A percentile compares a stretch with the other conserved stretches of the same genome.
Evolutionary conservation across 1,140 invertebrate species (phyloP).

Genomic region (Pomacea maculata): DNA sequence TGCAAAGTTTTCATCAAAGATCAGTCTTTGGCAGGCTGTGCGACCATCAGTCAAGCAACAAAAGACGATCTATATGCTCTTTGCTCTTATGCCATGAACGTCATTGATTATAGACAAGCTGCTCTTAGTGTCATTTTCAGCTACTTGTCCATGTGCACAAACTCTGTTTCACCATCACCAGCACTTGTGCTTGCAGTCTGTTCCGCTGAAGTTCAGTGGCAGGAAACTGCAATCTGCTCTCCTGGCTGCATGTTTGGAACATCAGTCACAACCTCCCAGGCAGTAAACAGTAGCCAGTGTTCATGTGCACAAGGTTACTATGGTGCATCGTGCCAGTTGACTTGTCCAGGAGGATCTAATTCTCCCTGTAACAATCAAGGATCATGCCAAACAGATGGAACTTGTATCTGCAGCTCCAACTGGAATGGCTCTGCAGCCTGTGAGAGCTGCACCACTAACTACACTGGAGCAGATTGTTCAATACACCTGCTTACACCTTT

Average conservation of each 20-base stretch:
- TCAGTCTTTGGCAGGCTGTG: slow-evolving; percentile 1
- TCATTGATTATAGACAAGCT: slow-evolving; percentile 9
- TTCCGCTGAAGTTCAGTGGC: background rate
- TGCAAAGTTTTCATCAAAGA: background rate
- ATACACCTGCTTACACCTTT: slow-evolving; percentile 20
- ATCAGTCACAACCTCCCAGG: background rate
- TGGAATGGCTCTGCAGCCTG: slow-evolving; percentile 36
- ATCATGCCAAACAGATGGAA: slow-evolving; percentile 22
- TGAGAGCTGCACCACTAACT: slow-evolving; percentile 22
- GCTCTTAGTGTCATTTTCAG: slow-evolving; percentile 30
- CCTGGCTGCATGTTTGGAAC: slow-evolving; percentile 33
- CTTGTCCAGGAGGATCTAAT: slow-evolving; percentile 37
- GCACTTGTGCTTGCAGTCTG: slow-evolving; percentile 11
- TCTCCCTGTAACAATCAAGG: slow-evolving; percentile 38
- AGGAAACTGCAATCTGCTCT: slow-evolving; percentile 22
- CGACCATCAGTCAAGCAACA: slow-evolving; percentile 21
- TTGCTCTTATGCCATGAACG: slow-evolving; percentile 30
- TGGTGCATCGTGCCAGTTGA: slow-evolving; percentile 25
- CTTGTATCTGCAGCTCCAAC: slow-evolving; percentile 38
- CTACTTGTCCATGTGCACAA: slow-evolving; percentile 27
- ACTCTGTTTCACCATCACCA: slow-evolving; percentile 1
- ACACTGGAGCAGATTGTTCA: slow-evolving; percentile 35
- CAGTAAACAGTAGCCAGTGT: slow-evolving; percentile 22
- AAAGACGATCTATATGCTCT: slow-evolving; percentile 29
- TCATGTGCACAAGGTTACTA: slow-evolving; percentile 34